phyloP scores from a whole-genome alignment of 2,113 vertebrate species.

The Pterocles burchelli region DNA sequence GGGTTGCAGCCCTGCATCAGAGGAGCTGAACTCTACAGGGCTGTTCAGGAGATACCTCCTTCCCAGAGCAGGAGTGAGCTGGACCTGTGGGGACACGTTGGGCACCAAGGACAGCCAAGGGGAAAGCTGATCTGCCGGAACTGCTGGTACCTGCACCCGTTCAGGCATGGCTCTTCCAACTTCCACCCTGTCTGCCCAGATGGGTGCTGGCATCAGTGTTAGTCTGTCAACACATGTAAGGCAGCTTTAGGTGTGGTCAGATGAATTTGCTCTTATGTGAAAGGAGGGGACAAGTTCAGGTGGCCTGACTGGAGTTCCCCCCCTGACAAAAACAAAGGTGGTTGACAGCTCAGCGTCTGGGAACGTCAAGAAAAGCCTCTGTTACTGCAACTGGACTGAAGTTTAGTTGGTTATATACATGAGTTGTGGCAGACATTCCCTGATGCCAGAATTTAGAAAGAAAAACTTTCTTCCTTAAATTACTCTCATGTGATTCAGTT shows the following conservation, averaged over 20 bases:
- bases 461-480: neutral
- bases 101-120: fast-evolving
- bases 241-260: neutral
- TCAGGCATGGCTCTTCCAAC: neutral
- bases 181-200: neutral
- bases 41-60: neutral
- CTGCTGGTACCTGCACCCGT: neutral
- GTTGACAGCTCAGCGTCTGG: neutral
- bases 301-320: neutral
- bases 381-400: neutral
- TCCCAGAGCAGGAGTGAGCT: neutral
- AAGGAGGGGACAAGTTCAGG: neutral
- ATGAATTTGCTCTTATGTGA: neutral
- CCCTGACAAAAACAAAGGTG: neutral
- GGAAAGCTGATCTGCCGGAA: neutral
- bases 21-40: neutral
- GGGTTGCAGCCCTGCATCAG: neutral
- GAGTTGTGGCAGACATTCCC: neutral
- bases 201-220: neutral
- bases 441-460: neutral
- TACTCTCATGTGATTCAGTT: neutral
- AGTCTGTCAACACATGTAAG: neutral
- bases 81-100: neutral
- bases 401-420: neutral
- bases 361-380: neutral